These are phyloP conservation scores for Opisthocomus hoazin DNA, from an alignment of 2,113 vertebrate species.

Conservation along the genomic window DNA sequence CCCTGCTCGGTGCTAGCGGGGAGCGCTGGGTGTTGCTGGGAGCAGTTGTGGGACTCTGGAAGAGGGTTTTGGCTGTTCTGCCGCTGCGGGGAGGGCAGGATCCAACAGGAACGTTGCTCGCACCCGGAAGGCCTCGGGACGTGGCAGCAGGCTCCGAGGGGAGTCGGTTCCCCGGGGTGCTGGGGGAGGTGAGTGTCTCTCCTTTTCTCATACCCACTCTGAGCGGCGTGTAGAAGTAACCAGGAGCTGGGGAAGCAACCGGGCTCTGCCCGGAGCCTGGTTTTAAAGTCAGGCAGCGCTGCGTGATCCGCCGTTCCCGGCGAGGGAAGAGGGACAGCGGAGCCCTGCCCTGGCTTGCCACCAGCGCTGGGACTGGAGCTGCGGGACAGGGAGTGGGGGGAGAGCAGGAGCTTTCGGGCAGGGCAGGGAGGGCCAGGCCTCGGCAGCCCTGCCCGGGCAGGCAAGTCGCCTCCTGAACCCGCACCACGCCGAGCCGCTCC, in stretches of 20 bases:
- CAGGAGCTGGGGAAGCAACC: accelerated
- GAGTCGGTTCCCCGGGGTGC: not conserved
- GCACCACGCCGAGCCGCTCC: accelerated
- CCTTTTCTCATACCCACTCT: not conserved
- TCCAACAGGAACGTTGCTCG: not conserved
- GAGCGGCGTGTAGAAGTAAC: not conserved
- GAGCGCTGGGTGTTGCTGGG: not conserved
- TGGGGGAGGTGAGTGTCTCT: not conserved
- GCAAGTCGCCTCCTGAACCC: not conserved
- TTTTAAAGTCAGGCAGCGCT: not conserved
- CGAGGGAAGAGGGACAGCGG: not conserved
- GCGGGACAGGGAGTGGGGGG: not conserved
- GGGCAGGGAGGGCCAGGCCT: not conserved
- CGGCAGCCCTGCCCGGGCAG: not conserved
- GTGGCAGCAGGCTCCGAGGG: not conserved
- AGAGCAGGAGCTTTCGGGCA: not conserved
- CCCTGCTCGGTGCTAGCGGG: not conserved
- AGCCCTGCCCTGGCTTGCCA: not conserved
- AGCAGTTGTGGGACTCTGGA: not conserved
- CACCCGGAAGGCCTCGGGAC: not conserved
- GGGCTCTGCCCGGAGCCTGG: not conserved
- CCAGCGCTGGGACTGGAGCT: not conserved
- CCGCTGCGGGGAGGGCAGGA: not conserved
- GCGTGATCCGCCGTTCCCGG: accelerated
- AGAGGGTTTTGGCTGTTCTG: not conserved